Base-by-base conservation (phyloP, 2,113 vertebrate genomes). In the Chaetops frenatus region DNA sequence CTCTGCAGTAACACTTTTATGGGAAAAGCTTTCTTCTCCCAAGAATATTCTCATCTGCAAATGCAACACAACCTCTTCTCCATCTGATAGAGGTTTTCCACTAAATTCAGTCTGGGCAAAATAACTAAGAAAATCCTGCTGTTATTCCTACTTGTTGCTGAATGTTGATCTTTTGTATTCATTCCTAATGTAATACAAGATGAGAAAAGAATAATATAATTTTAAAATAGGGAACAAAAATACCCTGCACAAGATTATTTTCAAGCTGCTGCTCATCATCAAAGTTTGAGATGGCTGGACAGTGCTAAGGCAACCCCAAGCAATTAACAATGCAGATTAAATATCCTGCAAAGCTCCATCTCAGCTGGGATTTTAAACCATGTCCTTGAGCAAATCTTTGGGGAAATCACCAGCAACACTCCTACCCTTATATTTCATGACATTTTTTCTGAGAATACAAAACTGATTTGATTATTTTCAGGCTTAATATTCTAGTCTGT, bases 391-490 rank as follows among this genome's bases (percentile, higher is more conserved):
- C 18, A 93, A 92, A 71, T 81, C 51, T 93, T 92, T 78, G 42
- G n/a, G 42, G n/a, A 88, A 86, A 58, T 50, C 86, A 73, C 18
- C 28, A 81, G 20, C 45, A 88, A 67, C 31, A 74, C 47, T 94
- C 50, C 33, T 79, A 57, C 44, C 48, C 71, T 81, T 64, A 77
- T 10, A 96, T 66, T 76, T 85, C 61, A 77, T 35, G 1, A 12
- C 4, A 8, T 86, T 90, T 95, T 96, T 95, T 72, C 91, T 86
- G 77, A 94, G 45, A 94, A 61, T 86, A 83, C 56, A 86, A 93
- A 83, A 72, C 33, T 51, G 3, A 73, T 74, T 91, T 97, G 58
- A 90, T 94, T 94, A 73, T 97, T 96, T 97, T 96, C 85, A 96
- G 51, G 10, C 54, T 94, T 95, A 84, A 28, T 44, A 36, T 90